Percentiles rank a stretch among this genome's conserved stretches.
Conservation (phyloP, 2,113 vertebrate species). For the Poecile atricapillus region DNA sequence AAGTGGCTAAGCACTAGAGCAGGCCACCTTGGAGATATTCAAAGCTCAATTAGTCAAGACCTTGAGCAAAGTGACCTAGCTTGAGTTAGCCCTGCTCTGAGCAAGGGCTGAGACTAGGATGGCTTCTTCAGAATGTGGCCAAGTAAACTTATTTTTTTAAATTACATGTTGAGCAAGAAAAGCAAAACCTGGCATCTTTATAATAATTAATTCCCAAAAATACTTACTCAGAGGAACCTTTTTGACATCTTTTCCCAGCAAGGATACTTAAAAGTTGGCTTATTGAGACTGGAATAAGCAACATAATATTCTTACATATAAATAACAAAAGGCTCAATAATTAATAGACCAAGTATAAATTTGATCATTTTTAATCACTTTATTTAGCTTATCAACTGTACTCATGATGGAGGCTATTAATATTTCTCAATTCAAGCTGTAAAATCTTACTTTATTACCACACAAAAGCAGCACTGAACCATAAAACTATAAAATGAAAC, state of each 20-base stretch:
- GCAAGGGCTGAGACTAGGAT: neutral
- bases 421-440: neutral
- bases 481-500: conserved; percentile 25
- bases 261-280: neutral
- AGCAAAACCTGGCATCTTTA: neutral
- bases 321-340: neutral
- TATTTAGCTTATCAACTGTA: neutral
- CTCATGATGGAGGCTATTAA: neutral
- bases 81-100: neutral
- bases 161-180: neutral
- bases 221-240: neutral
- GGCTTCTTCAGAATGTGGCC: neutral
- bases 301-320: neutral
- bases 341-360: neutral
- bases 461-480: conserved; percentile 19
- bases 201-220: neutral
- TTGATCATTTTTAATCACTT: conserved; percentile 7
- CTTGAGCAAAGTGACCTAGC: neutral
- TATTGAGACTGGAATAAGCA: neutral
- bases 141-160: neutral
- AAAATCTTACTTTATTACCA: conserved; percentile 24
- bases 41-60: neutral
- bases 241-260: neutral
- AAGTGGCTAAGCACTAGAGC: neutral
- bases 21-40: neutral